Percentiles rank a stretch among this genome's conserved stretches.
Conservation (phyloP, 2,888 invertebrate species). For the Leptopterna dolabrata region DNA sequence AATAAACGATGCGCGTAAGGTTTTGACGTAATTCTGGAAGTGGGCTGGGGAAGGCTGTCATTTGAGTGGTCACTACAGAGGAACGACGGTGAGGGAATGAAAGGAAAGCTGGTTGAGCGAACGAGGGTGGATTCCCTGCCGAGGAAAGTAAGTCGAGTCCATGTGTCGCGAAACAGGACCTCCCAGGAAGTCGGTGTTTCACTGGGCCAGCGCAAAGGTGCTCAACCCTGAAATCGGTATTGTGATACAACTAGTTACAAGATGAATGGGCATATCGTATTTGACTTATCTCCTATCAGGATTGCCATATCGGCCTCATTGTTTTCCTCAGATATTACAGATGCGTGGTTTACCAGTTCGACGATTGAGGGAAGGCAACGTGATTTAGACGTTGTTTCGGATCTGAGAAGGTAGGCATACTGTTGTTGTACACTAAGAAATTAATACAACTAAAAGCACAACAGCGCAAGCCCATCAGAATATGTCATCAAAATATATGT, state of each 20-base stretch:
- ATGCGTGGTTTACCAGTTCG: too few relatives aligned
- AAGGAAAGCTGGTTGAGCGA: not conserved
- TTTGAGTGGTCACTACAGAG: not conserved
- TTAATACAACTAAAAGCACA: too few relatives aligned
- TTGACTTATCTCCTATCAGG: too few relatives aligned
- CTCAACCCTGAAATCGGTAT: not conserved
- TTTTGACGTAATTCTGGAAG: slow-evolving; percentile 42
- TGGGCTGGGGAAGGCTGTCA: not conserved
- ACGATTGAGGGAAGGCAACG: too few relatives aligned
- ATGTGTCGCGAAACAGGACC: not conserved
- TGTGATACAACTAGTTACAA: not conserved
- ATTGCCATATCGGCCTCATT: too few relatives aligned
- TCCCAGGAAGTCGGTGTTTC: not conserved
- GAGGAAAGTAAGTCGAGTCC: not conserved
- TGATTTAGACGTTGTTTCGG: too few relatives aligned
- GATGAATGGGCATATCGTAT: not conserved
- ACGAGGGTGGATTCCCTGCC: not conserved
- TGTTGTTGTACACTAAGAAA: too few relatives aligned
- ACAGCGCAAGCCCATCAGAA: too few relatives aligned
- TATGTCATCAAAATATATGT: too few relatives aligned
- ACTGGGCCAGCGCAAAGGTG: not conserved
- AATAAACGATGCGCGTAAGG: not conserved
- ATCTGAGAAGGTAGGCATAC: too few relatives aligned
- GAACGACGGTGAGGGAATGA: not conserved
- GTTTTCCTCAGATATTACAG: too few relatives aligned